phyloP scores from a whole-genome alignment of 2,113 vertebrate genomes.

The Rhabdornis inornatus region DNA sequence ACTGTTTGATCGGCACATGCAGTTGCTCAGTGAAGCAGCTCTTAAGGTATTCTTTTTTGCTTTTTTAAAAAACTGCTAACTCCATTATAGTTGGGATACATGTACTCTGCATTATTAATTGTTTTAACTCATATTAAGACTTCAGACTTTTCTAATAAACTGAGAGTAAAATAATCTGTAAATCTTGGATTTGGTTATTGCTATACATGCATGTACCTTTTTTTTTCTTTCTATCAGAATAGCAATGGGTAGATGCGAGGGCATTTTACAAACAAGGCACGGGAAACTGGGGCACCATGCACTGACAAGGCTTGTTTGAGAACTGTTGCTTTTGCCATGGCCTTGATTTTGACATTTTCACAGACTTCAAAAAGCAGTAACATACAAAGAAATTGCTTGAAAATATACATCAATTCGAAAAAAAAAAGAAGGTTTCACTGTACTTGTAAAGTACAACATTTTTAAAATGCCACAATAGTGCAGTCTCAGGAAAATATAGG shows the following conservation, averaged over 20 bases:
- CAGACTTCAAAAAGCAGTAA: background rate
- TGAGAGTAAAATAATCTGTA: background rate
- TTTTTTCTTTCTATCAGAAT: background rate
- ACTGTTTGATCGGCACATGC: slow-evolving; percentile 49
- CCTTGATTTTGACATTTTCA: background rate
- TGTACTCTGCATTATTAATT: background rate
- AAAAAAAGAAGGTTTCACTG: background rate
- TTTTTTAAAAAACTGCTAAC: background rate
- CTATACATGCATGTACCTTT: background rate
- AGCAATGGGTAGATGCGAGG: background rate
- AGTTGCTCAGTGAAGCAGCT: slow-evolving; percentile 71
- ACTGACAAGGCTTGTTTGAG: background rate
- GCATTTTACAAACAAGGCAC: background rate
- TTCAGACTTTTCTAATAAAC: background rate
- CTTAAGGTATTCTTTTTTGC: slow-evolving; percentile 70
- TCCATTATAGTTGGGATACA: background rate
- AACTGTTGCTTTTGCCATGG: background rate
- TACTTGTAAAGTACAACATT: background rate
- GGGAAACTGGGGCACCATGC: background rate
- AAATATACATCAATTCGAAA: background rate
- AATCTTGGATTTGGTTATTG: background rate
- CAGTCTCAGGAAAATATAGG: background rate
- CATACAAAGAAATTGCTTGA: background rate
- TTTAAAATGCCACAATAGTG: background rate
- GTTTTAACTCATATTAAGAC: background rate